These are phyloP conservation scores for Drosophila siamana DNA, from an alignment of 2,888 invertebrate genomes.

Conservation along the genomic window DNA sequence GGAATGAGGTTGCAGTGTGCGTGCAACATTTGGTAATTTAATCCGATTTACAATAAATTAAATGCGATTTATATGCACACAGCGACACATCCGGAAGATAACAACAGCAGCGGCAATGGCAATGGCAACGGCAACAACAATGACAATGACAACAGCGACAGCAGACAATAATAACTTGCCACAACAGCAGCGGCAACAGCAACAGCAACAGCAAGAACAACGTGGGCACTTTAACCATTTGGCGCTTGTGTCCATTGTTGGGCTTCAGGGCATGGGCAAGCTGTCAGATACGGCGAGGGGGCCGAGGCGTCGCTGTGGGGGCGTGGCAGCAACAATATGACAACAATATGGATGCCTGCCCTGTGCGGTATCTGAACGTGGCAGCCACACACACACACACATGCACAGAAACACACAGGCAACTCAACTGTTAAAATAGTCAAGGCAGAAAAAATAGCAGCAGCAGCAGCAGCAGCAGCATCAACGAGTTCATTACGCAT, in stretches of 20 bases:
- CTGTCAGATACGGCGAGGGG: constrained; percentile 13
- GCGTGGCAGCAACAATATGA: constrained; percentile 63
- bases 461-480: constrained; percentile 23
- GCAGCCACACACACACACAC: constrained; percentile 13
- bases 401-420: constrained; percentile 8
- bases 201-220: constrained; percentile 35
- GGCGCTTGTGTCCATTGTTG: constrained; percentile 72
- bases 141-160: constrained; percentile 30
- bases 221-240: constrained; percentile 58
- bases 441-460: constrained; percentile 39
- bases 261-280: constrained; percentile 39
- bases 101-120: constrained; percentile 53
- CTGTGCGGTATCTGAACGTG: constrained; percentile 38
- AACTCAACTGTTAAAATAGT: constrained; percentile 53
- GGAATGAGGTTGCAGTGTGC: constrained; percentile 49
- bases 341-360: constrained; percentile 44
- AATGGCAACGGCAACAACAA: constrained; percentile 20
- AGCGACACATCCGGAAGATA: constrained; percentile 80
- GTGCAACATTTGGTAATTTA: constrained; percentile 82
- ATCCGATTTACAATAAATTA: constrained; percentile 84
- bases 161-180: constrained; percentile 64
- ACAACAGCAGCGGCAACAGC: constrained; percentile 55
- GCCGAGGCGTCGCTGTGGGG: constrained; percentile 1
- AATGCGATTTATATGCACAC: constrained; percentile 82
- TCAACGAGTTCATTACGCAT: constrained; percentile 77